These are phyloP conservation scores for Hycleus cichorii DNA, from an alignment of 1,140 invertebrate species.

Conservation along the genomic window DNA sequence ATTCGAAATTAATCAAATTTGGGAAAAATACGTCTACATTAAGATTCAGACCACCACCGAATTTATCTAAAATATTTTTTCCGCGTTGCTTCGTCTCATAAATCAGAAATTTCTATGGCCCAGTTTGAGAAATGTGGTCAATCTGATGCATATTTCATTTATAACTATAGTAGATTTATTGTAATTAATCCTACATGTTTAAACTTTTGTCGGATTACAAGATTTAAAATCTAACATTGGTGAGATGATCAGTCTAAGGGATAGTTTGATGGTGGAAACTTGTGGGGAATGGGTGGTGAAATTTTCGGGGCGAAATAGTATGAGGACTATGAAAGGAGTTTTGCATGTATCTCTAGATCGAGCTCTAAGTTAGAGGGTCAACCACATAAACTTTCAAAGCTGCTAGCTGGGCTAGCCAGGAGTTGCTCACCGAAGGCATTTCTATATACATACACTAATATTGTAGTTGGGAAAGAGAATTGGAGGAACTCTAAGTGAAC, in stretches of 20 bases:
- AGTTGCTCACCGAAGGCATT: conserved; percentile 35
- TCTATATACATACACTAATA: conserved; percentile 8
- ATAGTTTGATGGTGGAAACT: not conserved
- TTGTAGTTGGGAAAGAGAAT: no score
- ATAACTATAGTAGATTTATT: no score
- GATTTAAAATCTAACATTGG: not conserved
- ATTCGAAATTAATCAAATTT: no score
- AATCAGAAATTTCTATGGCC: no score
- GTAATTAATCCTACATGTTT: not conserved
- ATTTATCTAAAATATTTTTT: no score
- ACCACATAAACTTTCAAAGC: conserved; percentile 42
- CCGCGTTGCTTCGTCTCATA: no score
- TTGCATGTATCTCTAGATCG: conserved; percentile 35
- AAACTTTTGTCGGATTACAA: not conserved
- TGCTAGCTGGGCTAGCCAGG: conserved; percentile 31
- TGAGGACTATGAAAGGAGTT: conserved; percentile 32
- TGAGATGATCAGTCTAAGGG: not conserved
- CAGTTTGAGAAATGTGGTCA: no score
- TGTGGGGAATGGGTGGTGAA: conserved; percentile 17
- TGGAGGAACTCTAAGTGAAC: conserved; percentile 18
- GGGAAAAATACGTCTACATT: not conserved
- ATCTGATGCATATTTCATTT: no score
- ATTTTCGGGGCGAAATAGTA: conserved; percentile 8
- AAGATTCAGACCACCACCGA: not conserved
- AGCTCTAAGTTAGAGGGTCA: conserved; percentile 38